Conservation (phyloP, 2,797 vertebrate species). For the Galagoides demidoff region DNA sequence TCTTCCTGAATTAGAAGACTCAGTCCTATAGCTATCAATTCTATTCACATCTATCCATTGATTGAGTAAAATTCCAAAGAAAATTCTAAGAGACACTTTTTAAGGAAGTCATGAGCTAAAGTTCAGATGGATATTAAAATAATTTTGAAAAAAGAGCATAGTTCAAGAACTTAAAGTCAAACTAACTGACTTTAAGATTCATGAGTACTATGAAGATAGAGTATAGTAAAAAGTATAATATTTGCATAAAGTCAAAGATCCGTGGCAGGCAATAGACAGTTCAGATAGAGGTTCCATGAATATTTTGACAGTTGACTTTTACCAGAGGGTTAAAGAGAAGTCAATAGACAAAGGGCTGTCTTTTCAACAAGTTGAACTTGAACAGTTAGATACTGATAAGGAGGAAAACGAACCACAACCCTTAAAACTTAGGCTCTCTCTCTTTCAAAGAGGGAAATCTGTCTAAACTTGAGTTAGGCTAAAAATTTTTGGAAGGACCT, state of each 20-base stretch:
- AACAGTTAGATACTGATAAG: background rate
- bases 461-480: background rate
- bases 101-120: background rate
- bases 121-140: background rate
- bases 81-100: background rate
- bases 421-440: background rate
- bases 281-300: background rate
- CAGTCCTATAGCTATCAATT: background rate
- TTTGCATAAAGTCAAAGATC: background rate
- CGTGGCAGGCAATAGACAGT: background rate
- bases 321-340: background rate
- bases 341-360: background rate
- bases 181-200: background rate
- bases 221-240: background rate
- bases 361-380: background rate
- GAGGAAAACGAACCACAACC: background rate
- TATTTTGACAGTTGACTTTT: background rate
- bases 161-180: background rate
- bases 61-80: background rate
- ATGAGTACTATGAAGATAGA: background rate
- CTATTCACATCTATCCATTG: background rate
- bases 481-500: background rate
- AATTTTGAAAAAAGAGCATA: background rate
- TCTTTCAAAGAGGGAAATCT: background rate
- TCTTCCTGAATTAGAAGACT: background rate